These are phyloP conservation scores for Danio jaintianensis DNA, from an alignment of 2,797 vertebrate species.

Conservation along the genomic window DNA sequence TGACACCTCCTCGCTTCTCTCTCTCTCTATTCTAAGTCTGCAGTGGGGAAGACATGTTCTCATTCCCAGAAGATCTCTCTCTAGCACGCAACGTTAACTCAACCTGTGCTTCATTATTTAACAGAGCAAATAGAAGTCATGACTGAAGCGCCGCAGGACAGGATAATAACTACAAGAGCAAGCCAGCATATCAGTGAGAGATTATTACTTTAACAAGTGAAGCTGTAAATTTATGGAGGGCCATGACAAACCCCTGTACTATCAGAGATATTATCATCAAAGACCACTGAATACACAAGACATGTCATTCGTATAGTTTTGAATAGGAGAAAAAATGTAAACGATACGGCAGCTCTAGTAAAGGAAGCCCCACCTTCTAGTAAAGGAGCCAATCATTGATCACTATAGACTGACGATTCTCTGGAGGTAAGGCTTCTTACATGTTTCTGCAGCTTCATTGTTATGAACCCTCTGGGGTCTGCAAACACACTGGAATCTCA, in stretches of 20 bases:
- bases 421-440: too few relatives aligned
- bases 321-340: too few relatives aligned
- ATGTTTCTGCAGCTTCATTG: too few relatives aligned
- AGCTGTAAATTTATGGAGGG: not conserved
- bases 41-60: not conserved
- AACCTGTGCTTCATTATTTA: slow-evolving; percentile 37
- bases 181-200: not conserved
- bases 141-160: not conserved
- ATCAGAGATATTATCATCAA: too few relatives aligned
- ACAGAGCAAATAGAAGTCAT: slow-evolving; percentile 19
- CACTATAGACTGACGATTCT: too few relatives aligned
- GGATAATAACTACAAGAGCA: slow-evolving; percentile 23
- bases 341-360: too few relatives aligned
- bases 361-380: too few relatives aligned
- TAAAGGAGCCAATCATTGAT: too few relatives aligned
- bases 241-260: not conserved
- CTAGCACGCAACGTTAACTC: slow-evolving; percentile 23
- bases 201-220: not conserved
- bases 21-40: not conserved
- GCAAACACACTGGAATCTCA: too few relatives aligned
- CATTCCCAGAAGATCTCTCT: slow-evolving; percentile 6
- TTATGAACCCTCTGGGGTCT: too few relatives aligned
- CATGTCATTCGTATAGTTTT: not conserved
- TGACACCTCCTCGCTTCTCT: not conserved
- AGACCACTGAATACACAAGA: not conserved